These are phyloP conservation scores for Phataginus tetradactyla DNA, from an alignment of 2,797 vertebrate genomes.

Conservation along the genomic window DNA sequence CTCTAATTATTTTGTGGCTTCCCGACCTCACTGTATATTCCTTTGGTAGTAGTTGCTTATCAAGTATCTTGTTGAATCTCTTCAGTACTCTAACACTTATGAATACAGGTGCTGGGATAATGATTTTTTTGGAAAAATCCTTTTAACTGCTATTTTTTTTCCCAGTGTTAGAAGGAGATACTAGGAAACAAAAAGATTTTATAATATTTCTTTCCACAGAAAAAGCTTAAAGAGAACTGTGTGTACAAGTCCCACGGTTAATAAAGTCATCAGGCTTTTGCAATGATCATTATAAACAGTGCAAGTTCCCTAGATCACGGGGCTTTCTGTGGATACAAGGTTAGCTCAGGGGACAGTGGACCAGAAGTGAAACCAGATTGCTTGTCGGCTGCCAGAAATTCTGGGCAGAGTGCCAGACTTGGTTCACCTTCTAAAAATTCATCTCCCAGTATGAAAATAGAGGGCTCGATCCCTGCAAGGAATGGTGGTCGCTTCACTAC, in stretches of 20 bases:
- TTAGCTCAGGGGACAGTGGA: conserved; percentile 71
- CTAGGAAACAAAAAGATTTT: conserved; percentile 49
- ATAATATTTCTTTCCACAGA: conserved; percentile 41
- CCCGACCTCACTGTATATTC: conserved; percentile 9
- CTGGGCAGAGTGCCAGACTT: conserved; percentile 76
- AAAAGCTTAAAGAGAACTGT: conserved; percentile 39
- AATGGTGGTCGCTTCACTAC: conserved; percentile 41
- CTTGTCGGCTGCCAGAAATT: conserved; percentile 67
- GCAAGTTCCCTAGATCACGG: conserved; percentile 60
- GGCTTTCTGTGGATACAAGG: conserved; percentile 65
- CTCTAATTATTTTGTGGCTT: conserved; percentile 48
- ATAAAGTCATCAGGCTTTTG: conserved; percentile 66
- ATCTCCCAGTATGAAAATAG: conserved; percentile 77
- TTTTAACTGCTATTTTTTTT: conserved; percentile 4
- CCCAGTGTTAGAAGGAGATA: conserved; percentile 1
- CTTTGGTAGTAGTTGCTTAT: conserved; percentile 35
- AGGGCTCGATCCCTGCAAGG: conserved; percentile 68
- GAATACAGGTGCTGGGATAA: conserved; percentile 32
- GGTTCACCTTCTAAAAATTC: conserved; percentile 79
- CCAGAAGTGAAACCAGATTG: conserved; percentile 73
- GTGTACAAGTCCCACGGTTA: conserved; percentile 26
- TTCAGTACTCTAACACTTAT: not conserved
- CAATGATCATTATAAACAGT: conserved; percentile 58
- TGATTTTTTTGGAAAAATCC: conserved; percentile 52
- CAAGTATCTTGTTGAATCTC: conserved; percentile 22